Evolutionary conservation across 2,888 invertebrate genomes (phyloP).

Genomic region (Ormyrus nitidulus): DNA sequence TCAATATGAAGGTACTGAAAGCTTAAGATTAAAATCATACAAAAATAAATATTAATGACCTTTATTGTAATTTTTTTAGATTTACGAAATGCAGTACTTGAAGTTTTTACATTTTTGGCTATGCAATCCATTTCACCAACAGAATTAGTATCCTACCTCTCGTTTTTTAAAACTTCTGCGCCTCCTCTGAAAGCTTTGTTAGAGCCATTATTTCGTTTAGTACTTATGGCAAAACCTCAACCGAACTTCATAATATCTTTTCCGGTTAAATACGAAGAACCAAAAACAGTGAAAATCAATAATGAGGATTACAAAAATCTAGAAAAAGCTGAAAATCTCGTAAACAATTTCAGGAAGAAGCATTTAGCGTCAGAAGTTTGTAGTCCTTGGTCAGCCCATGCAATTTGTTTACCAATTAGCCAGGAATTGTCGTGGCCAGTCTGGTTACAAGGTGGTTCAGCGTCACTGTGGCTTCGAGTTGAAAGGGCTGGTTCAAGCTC

Average conservation of each 20-base stretch:
- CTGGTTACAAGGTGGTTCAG: conserved; percentile 81
- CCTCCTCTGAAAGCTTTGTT: conserved; percentile 79
- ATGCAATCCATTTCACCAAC: conserved; percentile 77
- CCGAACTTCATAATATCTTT: conserved; percentile 79
- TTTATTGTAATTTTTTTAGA: conserved; percentile 74
- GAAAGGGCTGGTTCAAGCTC: conserved; percentile 68
- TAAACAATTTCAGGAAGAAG: conserved; percentile 70
- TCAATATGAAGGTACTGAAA: conserved; percentile 67
- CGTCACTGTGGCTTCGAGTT: conserved; percentile 78
- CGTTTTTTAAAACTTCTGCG: conserved; percentile 78
- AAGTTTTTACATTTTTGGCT: conserved; percentile 79
- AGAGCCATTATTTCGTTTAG: conserved; percentile 75
- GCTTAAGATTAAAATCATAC: neutral
- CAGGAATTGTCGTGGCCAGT: conserved; percentile 78
- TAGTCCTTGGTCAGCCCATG: conserved; percentile 74
- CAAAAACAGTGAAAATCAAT: neutral
- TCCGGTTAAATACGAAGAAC: conserved; percentile 67
- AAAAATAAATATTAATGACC: neutral
- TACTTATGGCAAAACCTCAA: conserved; percentile 77
- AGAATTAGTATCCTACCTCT: conserved; percentile 79
- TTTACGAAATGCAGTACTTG: conserved; percentile 81
- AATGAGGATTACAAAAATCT: conserved; percentile 64
- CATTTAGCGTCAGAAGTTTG: conserved; percentile 71
- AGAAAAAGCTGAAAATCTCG: conserved; percentile 71
- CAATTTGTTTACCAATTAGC: conserved; percentile 70